phyloP scores from a whole-genome alignment of 2,888 invertebrate species.

The Himalopsyche anomala region DNA sequence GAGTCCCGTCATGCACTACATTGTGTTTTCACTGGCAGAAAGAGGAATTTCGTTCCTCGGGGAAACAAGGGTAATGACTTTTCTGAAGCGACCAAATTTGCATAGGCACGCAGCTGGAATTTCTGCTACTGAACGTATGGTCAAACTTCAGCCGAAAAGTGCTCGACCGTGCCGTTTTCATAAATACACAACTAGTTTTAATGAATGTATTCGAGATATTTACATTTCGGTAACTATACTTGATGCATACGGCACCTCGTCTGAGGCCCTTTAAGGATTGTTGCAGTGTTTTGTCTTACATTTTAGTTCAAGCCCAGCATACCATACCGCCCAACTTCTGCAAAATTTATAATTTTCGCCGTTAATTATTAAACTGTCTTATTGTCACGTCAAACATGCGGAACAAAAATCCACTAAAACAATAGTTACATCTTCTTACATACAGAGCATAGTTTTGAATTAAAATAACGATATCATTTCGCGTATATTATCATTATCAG shows the following conservation, averaged over 20 bases:
- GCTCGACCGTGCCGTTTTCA: conserved; percentile 45
- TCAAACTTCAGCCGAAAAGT: conserved; percentile 58
- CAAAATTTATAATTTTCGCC: background rate
- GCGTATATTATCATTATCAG: too few relatives aligned
- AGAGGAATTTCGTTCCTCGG: conserved; percentile 61
- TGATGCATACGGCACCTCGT: conserved; percentile 4
- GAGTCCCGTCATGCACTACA: conserved; percentile 60
- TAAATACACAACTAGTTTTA: conserved; percentile 39
- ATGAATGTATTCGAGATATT: conserved; percentile 38
- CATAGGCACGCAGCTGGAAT: conserved; percentile 64
- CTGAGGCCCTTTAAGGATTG: background rate
- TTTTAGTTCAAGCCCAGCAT: background rate
- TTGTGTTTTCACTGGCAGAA: conserved; percentile 52
- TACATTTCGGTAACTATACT: conserved; percentile 30
- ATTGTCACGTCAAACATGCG: too few relatives aligned
- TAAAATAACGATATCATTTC: too few relatives aligned
- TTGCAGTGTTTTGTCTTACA: conserved; percentile 33
- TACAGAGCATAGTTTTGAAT: too few relatives aligned
- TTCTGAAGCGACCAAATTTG: conserved; percentile 63
- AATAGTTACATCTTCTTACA: too few relatives aligned
- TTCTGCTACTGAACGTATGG: conserved; percentile 59
- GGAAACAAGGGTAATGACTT: conserved; percentile 64
- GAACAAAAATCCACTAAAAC: too few relatives aligned
- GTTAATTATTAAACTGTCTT: too few relatives aligned
- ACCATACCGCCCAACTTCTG: background rate